phyloP scores from a whole-genome alignment of 2,797 vertebrate genomes.

The Esox lucius region DNA sequence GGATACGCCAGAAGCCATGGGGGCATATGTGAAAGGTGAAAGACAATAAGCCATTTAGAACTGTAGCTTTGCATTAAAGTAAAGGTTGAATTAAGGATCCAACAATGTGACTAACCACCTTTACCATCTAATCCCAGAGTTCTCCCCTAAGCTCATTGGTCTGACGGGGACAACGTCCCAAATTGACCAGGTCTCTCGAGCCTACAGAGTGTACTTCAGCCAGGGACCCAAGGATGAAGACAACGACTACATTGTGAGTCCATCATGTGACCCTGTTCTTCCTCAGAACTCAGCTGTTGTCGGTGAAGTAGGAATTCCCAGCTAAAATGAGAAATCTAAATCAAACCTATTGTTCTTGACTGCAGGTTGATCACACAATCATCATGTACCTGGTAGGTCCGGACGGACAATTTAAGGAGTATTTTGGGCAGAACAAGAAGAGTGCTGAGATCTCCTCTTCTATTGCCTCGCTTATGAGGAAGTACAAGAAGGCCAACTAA shows the following conservation, averaged over 20 bases:
- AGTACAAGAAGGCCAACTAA: constrained; percentile 63
- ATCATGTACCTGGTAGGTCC: constrained; percentile 97
- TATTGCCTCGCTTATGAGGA: constrained; percentile 87
- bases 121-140: constrained; percentile 74
- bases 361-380: constrained; percentile 97
- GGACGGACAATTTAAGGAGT: constrained; percentile 88
- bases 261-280: not conserved
- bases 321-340: not conserved
- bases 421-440: constrained; percentile 93
- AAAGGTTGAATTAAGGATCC: not conserved
- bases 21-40: constrained; percentile 89
- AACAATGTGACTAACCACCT: not conserved
- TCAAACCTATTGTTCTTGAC: constrained; percentile 10
- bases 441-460: constrained; percentile 79
- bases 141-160: constrained; percentile 92
- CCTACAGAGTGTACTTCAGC: constrained; percentile 93
- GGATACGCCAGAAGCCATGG: constrained; percentile 86
- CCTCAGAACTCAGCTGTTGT: not conserved
- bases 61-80: not conserved
- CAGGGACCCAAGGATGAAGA: constrained; percentile 95
- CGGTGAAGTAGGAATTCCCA: no score
- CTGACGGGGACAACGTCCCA: constrained; percentile 84
- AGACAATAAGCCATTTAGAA: not conserved
- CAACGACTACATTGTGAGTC: constrained; percentile 96
- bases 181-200: constrained; percentile 83